phyloP scores from a whole-genome alignment of 2,113 vertebrate genomes.

The Peromyscus leucopus region DNA sequence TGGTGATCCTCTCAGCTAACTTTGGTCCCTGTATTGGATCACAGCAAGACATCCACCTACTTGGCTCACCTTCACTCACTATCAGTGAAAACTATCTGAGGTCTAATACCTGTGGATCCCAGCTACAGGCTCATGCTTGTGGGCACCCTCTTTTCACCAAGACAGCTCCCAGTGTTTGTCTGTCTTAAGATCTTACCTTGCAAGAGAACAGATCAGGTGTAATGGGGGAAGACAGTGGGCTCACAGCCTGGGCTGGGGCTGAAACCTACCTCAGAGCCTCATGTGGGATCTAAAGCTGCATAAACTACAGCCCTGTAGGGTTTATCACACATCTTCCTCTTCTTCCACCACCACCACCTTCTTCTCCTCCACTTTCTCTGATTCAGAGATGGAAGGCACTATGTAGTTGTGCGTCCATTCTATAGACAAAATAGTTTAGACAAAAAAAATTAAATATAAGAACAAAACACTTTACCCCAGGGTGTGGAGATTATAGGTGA shows the following conservation, averaged over 20 bases:
- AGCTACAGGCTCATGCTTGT: neutral
- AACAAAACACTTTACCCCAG: too few species aligned
- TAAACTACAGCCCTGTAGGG: neutral
- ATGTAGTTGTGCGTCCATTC: neutral
- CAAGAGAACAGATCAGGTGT: neutral
- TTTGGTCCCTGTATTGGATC: too few species aligned
- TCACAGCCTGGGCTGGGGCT: fast-evolving
- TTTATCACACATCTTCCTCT: too few species aligned
- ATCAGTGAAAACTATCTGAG: too few species aligned
- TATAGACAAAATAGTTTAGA: neutral
- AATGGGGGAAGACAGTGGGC: fast-evolving
- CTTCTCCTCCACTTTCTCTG: too few species aligned
- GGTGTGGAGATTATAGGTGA: too few species aligned
- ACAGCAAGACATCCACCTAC: too few species aligned
- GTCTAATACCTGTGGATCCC: neutral
- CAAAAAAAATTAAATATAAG: too few species aligned
- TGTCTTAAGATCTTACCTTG: neutral
- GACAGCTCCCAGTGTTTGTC: fast-evolving
- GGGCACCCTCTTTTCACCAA: neutral
- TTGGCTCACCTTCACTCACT: too few species aligned
- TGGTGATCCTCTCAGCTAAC: too few species aligned
- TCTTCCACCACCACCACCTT: too few species aligned
- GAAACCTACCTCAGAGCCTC: neutral
- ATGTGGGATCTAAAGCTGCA: fast-evolving
- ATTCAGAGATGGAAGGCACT: neutral